Percentiles rank a stretch among this genome's conserved stretches.
phyloP scores from a whole-genome alignment of 2,113 vertebrate species.

The Axis porcinus region DNA sequence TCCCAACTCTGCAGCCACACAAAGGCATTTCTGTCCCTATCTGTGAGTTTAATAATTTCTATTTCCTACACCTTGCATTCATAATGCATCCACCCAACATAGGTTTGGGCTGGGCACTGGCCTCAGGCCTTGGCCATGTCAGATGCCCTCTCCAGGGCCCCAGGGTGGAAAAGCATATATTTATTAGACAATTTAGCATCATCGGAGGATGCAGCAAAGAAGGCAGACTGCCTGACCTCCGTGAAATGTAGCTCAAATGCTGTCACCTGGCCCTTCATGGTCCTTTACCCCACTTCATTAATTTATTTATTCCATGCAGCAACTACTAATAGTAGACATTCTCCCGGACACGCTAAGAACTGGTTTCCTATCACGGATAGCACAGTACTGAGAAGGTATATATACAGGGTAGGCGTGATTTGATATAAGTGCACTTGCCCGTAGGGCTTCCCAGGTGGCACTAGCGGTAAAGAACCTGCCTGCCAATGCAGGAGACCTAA shows the following conservation, averaged over 20 bases:
- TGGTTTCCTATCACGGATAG: neutral
- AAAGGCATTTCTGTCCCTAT: conserved; percentile 80
- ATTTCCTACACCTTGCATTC: conserved; percentile 73
- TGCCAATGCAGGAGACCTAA: neutral
- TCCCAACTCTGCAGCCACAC: conserved; percentile 77
- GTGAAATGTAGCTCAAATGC: neutral
- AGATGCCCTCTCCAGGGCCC: conserved; percentile 3
- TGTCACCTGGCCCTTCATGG: neutral
- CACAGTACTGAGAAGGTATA: neutral
- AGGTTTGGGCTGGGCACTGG: neutral
- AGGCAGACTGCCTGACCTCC: neutral
- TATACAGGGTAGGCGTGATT: neutral
- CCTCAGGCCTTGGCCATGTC: conserved; percentile 27
- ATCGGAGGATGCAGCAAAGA: neutral
- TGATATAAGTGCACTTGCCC: neutral
- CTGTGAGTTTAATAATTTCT: conserved; percentile 79
- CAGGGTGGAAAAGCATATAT: conserved; percentile 36
- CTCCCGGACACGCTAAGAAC: neutral
- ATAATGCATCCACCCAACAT: conserved; percentile 57
- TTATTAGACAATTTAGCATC: conserved; percentile 22
- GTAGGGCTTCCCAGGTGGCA: neutral
- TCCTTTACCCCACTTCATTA: neutral
- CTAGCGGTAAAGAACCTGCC: neutral
- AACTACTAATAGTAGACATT: neutral
- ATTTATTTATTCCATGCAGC: neutral